Conservation (phyloP, 2,113 vertebrate species). For the Cebidichthys violaceus region DNA sequence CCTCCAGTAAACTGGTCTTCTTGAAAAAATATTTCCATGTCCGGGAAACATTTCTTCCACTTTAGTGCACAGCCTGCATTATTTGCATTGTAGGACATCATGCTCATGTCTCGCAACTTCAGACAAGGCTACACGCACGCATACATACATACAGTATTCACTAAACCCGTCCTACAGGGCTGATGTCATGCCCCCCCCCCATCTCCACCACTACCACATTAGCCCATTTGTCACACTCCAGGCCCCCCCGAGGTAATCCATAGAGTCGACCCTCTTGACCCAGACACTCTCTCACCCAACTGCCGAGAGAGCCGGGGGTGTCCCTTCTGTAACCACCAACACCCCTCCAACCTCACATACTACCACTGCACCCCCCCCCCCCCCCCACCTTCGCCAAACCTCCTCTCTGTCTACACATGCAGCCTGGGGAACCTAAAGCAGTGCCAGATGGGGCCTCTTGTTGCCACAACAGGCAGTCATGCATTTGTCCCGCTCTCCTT, state of each 20-base stretch:
- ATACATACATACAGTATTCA: slow-evolving; percentile 12
- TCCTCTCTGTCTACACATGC: slow-evolving; percentile 50
- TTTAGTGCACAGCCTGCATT: neutral
- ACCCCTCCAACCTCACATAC: slow-evolving; percentile 32
- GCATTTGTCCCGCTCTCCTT: slow-evolving; percentile 54
- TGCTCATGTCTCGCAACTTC: neutral
- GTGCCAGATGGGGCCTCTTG: slow-evolving; percentile 74
- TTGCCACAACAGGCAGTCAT: slow-evolving; percentile 70
- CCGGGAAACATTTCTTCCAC: neutral
- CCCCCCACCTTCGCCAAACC: slow-evolving; percentile 14
- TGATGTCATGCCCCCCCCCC: slow-evolving; percentile 34
- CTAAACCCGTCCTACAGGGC: slow-evolving; percentile 15
- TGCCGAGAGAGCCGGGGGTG: slow-evolving; percentile 52
- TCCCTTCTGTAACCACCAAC: slow-evolving; percentile 52
- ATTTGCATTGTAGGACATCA: neutral
- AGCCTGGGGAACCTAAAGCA: slow-evolving; percentile 68
- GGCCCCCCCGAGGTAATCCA: slow-evolving; percentile 34
- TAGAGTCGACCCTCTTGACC: slow-evolving; percentile 54
- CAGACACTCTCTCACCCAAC: slow-evolving; percentile 66
- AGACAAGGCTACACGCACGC: neutral
- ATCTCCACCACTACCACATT: slow-evolving; percentile 41
- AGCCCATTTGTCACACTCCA: slow-evolving; percentile 56
- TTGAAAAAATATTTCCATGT: no score
- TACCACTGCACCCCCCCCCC: neutral
- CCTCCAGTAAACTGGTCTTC: neutral